phyloP scores from a whole-genome alignment of 2,113 vertebrate species.

The Brachyhypopomus gauderio region DNA sequence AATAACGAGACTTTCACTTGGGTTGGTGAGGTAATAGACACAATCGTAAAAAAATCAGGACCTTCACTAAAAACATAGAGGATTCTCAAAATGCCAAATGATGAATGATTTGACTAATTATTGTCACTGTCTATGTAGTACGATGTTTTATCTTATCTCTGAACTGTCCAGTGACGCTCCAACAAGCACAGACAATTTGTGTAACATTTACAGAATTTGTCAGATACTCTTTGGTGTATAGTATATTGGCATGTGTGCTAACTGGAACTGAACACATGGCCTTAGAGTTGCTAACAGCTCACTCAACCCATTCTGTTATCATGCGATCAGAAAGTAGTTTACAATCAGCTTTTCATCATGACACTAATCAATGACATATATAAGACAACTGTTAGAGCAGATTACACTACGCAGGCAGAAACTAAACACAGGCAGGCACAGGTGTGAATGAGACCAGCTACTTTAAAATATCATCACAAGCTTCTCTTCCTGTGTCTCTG shows the following conservation, averaged over 20 bases:
- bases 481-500: background rate
- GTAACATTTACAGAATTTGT: no score
- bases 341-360: background rate
- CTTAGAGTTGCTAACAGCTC: no score
- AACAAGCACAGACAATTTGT: no score
- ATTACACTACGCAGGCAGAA: background rate
- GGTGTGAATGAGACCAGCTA: background rate
- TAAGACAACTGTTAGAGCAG: background rate
- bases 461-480: slow-evolving; percentile 40
- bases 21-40: background rate
- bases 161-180: background rate
- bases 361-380: background rate
- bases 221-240: no score
- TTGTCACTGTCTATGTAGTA: no score
- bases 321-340: background rate
- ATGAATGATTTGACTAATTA: no score
- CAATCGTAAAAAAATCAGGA: background rate
- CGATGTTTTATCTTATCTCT: slow-evolving; percentile 6
- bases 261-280: no score
- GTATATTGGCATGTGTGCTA: no score
- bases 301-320: no score
- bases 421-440: background rate
- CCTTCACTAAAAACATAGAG: background rate
- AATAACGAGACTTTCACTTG: no score
- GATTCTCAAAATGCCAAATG: background rate